phyloP scores from a whole-genome alignment of 1,140 invertebrate species.

The Penaeus japonicus region DNA sequence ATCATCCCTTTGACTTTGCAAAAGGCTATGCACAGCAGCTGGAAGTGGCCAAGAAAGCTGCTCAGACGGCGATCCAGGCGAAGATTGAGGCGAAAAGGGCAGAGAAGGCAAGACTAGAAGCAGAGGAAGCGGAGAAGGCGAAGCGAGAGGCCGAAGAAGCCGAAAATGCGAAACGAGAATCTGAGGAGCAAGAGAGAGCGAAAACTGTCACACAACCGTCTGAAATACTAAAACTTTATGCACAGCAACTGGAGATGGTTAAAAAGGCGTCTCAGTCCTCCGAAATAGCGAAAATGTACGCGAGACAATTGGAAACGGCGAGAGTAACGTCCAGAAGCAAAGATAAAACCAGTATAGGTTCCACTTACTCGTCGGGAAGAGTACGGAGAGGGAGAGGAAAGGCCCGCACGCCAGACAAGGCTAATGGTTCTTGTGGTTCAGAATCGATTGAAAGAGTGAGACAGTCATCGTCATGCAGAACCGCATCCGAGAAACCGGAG shows the following conservation, averaged over 20 bases:
- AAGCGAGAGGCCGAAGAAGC: neutral
- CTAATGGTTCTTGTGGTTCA: too few species aligned
- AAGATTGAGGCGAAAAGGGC: constrained; percentile 3
- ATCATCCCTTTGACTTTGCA: constrained; percentile 31
- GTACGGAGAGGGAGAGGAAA: neutral
- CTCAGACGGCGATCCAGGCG: constrained; percentile 24
- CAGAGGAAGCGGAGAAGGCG: neutral
- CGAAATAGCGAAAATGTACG: neutral
- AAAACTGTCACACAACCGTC: constrained; percentile 9
- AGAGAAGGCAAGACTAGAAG: neutral
- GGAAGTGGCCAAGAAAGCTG: constrained; percentile 25
- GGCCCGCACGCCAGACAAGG: neutral
- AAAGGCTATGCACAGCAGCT: constrained; percentile 31
- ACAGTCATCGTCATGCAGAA: neutral
- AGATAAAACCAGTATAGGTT: neutral
- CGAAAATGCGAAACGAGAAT: neutral
- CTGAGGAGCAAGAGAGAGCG: neutral
- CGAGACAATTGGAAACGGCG: neutral
- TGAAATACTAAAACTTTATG: constrained; percentile 30
- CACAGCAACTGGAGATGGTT: constrained; percentile 27
- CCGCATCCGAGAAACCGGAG: neutral
- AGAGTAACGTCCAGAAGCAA: neutral
- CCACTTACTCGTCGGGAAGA: neutral
- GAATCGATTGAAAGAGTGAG: too few species aligned
- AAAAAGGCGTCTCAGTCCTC: constrained; percentile 8